Conservation (phyloP, 2,888 invertebrate species). For the Margaritifera margaritifera region DNA sequence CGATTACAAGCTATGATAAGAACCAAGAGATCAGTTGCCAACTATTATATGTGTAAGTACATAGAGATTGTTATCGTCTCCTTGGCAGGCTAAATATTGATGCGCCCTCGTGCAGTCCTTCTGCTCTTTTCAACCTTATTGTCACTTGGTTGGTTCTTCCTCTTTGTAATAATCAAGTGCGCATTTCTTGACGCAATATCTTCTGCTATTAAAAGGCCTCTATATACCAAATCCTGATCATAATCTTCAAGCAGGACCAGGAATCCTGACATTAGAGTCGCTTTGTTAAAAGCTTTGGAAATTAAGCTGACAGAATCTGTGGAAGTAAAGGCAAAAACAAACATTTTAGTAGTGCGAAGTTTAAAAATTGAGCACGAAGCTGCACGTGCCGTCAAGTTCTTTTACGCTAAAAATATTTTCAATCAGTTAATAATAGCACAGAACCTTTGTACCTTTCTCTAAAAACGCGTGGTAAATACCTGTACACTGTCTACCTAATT, state of each 20-base stretch:
- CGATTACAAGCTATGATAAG: no score
- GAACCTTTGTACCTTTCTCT: no score
- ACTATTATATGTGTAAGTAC: no score
- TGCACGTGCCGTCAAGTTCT: no score
- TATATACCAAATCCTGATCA: slow-evolving; percentile 20
- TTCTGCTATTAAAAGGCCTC: slow-evolving; percentile 21
- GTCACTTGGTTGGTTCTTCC: slow-evolving; percentile 13
- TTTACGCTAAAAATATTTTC: no score
- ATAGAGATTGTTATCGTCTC: slow-evolving; percentile 18
- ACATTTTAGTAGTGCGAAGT: no score
- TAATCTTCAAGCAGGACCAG: slow-evolving; percentile 9
- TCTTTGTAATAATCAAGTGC: slow-evolving; percentile 16
- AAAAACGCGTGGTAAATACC: slow-evolving; percentile 20
- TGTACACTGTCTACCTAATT: slow-evolving; percentile 18
- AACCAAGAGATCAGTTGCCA: no score
- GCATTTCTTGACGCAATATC: slow-evolving; percentile 9
- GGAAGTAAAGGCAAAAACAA: no score
- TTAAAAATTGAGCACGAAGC: no score
- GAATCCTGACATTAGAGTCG: slow-evolving; percentile 18
- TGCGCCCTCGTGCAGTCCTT: slow-evolving; percentile 12
- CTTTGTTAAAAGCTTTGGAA: slow-evolving; percentile 20
- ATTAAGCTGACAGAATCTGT: slow-evolving; percentile 21
- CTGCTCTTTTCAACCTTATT: slow-evolving; percentile 20
- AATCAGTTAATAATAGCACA: no score
- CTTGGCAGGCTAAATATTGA: slow-evolving; percentile 25